phyloP scores from a whole-genome alignment of 2,797 vertebrate genomes.

The Eurystomus glaucurus region DNA sequence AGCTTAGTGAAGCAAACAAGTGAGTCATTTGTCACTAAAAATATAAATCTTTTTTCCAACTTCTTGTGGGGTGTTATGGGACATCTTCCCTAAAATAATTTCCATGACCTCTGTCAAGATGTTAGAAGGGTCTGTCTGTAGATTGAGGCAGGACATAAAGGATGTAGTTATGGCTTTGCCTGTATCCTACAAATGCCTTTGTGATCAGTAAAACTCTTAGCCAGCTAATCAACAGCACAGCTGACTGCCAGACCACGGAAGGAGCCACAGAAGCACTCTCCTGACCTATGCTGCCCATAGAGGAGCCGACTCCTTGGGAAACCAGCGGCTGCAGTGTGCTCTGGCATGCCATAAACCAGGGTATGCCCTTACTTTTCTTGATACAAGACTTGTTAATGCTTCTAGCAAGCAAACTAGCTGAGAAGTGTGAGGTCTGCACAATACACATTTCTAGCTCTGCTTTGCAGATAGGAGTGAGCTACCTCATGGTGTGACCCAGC shows the following conservation, averaged over 20 bases:
- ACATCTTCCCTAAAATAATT: not conserved
- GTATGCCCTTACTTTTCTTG: not conserved
- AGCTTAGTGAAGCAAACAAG: not conserved
- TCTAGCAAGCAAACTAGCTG: not conserved
- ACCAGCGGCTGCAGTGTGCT: fast-evolving
- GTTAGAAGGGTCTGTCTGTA: not conserved
- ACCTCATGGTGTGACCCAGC: not conserved
- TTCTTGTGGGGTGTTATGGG: not conserved
- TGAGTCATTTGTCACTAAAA: not conserved
- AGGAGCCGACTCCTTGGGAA: not conserved
- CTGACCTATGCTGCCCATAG: not conserved
- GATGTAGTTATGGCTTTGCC: not conserved
- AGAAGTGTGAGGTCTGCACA: not conserved
- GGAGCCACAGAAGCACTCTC: not conserved
- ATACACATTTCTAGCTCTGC: not conserved
- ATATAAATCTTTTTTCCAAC: not conserved
- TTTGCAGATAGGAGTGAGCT: not conserved
- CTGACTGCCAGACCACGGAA: not conserved
- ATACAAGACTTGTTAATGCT: not conserved
- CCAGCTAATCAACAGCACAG: not conserved
- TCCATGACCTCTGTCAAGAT: not conserved
- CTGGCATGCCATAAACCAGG: not conserved
- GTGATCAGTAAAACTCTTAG: not conserved
- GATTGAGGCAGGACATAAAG: not conserved
- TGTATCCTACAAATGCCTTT: not conserved